Percentiles rank a stretch among this genome's conserved stretches.
Conservation (phyloP, 2,113 vertebrate genomes). For the Gavia stellata region DNA sequence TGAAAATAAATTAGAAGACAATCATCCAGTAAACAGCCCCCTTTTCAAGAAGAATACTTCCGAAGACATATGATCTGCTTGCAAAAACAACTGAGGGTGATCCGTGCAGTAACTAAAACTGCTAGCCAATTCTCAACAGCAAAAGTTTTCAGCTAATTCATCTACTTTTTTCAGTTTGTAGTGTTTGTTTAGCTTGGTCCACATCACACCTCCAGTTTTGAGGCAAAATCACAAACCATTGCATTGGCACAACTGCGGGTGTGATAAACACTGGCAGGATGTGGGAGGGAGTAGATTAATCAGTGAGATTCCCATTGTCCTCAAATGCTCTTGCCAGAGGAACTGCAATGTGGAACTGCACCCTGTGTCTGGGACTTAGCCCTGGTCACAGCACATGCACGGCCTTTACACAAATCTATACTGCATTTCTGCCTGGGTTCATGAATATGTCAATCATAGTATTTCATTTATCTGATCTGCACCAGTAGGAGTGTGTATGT, state of each 20-base stretch:
- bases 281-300: background rate
- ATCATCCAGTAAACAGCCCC: background rate
- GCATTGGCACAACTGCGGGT: background rate
- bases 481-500: background rate
- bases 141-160: background rate
- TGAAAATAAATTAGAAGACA: background rate
- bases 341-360: background rate
- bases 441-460: background rate
- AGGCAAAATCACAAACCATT: conserved; percentile 11
- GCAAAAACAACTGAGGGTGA: background rate
- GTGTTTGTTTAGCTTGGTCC: conserved; percentile 18
- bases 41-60: background rate
- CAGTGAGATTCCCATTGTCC: background rate
- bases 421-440: background rate
- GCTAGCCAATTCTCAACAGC: background rate
- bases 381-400: background rate
- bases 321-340: background rate
- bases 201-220: conserved; percentile 10
- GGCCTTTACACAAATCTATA: background rate
- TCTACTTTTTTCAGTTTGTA: background rate
- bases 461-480: background rate
- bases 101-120: background rate
- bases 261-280: conserved; percentile 39
- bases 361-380: background rate
- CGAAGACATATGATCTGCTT: background rate